Conservation (phyloP, 2,113 vertebrate genomes). For the Lampris incognitus region DNA sequence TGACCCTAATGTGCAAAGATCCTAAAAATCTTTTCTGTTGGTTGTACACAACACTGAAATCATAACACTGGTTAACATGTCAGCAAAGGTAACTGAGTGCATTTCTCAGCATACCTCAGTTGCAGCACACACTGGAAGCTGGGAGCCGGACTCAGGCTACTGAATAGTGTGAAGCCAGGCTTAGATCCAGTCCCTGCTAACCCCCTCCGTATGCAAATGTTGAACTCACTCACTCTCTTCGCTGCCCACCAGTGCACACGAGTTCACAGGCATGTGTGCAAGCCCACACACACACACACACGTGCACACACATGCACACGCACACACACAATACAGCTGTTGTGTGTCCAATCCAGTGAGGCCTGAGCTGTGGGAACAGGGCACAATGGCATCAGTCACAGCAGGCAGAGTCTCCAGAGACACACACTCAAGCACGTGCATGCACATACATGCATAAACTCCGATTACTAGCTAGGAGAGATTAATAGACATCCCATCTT, state of each 20-base stretch:
- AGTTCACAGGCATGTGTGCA: background rate
- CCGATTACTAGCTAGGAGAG: conserved; percentile 33
- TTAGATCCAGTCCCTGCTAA: conserved; percentile 54
- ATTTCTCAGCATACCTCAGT: conserved; percentile 51
- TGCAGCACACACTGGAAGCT: conserved; percentile 61
- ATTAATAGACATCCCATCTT: conserved; percentile 33
- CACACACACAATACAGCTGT: conserved; percentile 81
- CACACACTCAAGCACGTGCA: conserved; percentile 25
- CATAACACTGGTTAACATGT: too few relatives aligned
- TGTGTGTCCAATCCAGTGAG: conserved; percentile 78
- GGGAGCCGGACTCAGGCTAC: conserved; percentile 40
- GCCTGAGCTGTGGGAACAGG: conserved; percentile 74
- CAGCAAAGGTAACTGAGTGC: background rate
- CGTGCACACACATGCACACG: conserved; percentile 51
- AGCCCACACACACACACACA: conserved; percentile 6
- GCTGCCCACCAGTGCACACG: conserved; percentile 55
- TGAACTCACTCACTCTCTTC: background rate
- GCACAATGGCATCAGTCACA: conserved; percentile 82
- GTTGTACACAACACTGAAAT: too few relatives aligned
- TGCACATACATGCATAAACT: conserved; percentile 11
- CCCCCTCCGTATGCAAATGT: conserved; percentile 40
- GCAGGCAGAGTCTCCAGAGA: conserved; percentile 42
- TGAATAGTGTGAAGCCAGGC: conserved; percentile 58
- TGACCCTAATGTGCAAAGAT: too few relatives aligned
- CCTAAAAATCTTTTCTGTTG: too few relatives aligned